phyloP scores from a whole-genome alignment of 2,888 invertebrate genomes.

The Hoplodrina blanda region DNA sequence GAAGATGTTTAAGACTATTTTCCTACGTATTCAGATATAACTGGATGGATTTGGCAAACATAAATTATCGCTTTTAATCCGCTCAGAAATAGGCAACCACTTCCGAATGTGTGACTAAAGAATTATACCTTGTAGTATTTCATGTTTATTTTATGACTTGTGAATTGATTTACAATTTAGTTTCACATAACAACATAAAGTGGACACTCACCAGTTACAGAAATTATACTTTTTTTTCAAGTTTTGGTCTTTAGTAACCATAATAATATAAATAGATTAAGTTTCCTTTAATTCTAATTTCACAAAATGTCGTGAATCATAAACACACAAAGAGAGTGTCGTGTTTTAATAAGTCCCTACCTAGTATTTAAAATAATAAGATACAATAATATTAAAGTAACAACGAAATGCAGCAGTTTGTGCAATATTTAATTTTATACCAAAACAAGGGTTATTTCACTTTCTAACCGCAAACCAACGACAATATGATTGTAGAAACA shows the following conservation, averaged over 20 bases:
- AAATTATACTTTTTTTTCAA: background rate
- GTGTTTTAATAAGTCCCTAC: background rate
- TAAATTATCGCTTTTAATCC: conserved; percentile 54
- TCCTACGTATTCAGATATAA: conserved; percentile 29
- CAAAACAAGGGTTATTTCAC: conserved; percentile 75
- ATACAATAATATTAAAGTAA: conserved; percentile 53
- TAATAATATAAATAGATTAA: background rate
- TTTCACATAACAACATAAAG: background rate
- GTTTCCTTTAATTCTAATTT: background rate
- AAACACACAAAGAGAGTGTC: background rate
- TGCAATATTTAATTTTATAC: conserved; percentile 77
- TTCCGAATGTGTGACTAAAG: conserved; percentile 54
- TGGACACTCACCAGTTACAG: background rate
- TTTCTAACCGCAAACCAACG: conserved; percentile 81
- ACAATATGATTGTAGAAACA: conserved; percentile 70
- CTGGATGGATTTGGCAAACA: conserved; percentile 47
- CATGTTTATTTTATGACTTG: conserved; percentile 38
- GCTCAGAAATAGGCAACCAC: conserved; percentile 49
- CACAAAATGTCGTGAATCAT: background rate
- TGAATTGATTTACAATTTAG: conserved; percentile 46
- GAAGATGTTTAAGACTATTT: conserved; percentile 10
- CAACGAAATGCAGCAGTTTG: conserved; percentile 69
- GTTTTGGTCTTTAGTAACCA: background rate
- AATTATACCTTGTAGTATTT: conserved; percentile 43
- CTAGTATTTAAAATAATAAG: conserved; percentile 41